Evolutionary conservation across 2,888 invertebrate species (phyloP).

Genomic region (Peribatodes rhomboidaria): DNA sequence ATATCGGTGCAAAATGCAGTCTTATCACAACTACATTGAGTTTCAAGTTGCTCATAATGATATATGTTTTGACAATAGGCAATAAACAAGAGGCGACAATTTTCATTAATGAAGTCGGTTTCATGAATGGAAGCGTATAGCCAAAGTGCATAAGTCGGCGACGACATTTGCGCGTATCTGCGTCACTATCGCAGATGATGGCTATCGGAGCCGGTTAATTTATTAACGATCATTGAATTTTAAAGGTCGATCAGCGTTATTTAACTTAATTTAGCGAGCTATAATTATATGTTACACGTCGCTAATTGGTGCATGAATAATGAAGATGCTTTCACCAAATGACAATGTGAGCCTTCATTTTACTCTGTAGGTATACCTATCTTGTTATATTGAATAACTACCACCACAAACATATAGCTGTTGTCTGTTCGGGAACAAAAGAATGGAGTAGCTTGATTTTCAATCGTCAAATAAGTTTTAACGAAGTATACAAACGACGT

Average conservation of each 20-base stretch:
- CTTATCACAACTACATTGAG: not conserved
- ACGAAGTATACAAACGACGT: too few species aligned
- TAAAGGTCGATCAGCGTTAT: slow-evolving; percentile 11
- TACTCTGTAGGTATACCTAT: not conserved
- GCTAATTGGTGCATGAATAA: not conserved
- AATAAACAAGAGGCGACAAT: slow-evolving; percentile 22
- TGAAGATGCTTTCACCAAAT: not conserved
- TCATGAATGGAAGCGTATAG: slow-evolving; percentile 2
- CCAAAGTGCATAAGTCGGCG: not conserved
- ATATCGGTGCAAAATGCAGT: not conserved
- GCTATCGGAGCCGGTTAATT: slow-evolving; percentile 10
- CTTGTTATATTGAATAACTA: too few species aligned
- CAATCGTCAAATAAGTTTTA: too few species aligned
- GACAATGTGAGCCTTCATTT: not conserved
- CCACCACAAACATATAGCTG: too few species aligned
- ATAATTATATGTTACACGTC: not conserved
- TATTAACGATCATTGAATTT: slow-evolving; percentile 8
- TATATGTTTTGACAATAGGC: slow-evolving; percentile 20
- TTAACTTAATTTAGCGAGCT: not conserved
- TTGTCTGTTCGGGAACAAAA: too few species aligned
- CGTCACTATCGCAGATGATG: slow-evolving; percentile 12
- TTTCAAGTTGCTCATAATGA: not conserved
- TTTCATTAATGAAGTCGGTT: slow-evolving; percentile 27
- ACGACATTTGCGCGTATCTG: slow-evolving; percentile 12
- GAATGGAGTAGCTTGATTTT: too few species aligned